These are phyloP conservation scores for Agrochola lychnidis DNA, from an alignment of 2,888 invertebrate genomes.

Conservation along the genomic window DNA sequence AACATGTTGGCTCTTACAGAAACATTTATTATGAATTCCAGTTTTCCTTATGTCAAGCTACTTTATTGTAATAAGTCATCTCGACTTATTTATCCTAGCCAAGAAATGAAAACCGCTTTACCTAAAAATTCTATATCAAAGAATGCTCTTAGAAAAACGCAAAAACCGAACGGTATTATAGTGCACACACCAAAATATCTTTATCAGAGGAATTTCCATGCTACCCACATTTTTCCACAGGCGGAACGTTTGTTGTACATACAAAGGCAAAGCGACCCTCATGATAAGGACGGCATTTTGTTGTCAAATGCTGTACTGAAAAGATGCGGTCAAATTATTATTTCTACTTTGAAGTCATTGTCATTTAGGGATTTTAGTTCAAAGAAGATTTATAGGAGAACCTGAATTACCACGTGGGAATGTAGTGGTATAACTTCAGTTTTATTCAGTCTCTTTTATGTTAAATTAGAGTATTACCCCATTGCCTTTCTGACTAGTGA, in stretches of 20 bases:
- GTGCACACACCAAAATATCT: constrained; percentile 55
- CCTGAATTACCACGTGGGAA: neutral
- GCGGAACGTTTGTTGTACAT: constrained; percentile 44
- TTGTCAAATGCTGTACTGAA: constrained; percentile 56
- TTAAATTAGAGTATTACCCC: neutral
- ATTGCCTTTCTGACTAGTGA: neutral
- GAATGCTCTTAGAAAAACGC: constrained; percentile 20
- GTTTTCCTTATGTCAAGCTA: neutral
- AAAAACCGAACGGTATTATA: constrained; percentile 40
- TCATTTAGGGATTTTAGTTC: constrained; percentile 8
- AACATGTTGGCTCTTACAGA: neutral
- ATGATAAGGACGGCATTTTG: constrained; percentile 53
- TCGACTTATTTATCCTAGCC: neutral
- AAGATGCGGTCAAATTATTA: constrained; percentile 42
- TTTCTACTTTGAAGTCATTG: constrained; percentile 28
- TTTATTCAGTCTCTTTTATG: neutral
- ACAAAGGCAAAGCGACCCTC: constrained; percentile 62
- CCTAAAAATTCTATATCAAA: neutral
- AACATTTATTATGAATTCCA: neutral
- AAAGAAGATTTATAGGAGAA: constrained; percentile 3
- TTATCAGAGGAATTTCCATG: constrained; percentile 56
- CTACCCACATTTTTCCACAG: constrained; percentile 53
- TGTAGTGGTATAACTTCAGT: neutral
- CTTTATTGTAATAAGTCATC: neutral
- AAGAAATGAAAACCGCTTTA: neutral